Base-by-base conservation (phyloP, 2,797 vertebrate genomes). In the Cirrhinus molitorella region DNA sequence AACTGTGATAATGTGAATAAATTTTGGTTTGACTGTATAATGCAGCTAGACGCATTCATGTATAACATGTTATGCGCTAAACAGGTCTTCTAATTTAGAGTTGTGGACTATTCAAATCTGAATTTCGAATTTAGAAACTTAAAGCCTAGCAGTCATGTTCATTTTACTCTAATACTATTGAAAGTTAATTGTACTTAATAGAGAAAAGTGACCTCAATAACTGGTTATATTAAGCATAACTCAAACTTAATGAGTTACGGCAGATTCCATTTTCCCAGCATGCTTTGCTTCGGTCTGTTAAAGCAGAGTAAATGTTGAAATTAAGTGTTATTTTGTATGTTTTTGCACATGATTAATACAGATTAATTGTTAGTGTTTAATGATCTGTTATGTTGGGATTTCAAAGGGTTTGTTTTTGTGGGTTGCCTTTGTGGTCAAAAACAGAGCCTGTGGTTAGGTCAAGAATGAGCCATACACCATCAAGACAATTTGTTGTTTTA, bases 331-430 rank as follows among this genome's bases (percentile, higher is more conserved):
- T 14, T 59, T 28, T 61, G 23, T 28, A 13, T 61, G 23, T 16
- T 61, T 28, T 25, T 61, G 57, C 23, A 28, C 23, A 61, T 14
- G 57, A 59, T 59, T 59, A 13, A 25, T 59, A 25, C 12, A 14
- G 57, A n/a, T n/a, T n/a, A n/a, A n/a, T n/a, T n/a, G n/a, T 28
- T 28, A 61, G 57, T 61, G 57, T 25, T 61, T 61, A 61, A 28
- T 61, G 57, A 61, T 61, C 23, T 61, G n/a, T 57, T 57, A 57
- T 57, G 11, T 57, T 57, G 51, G 51, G 51, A 55, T 55, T 55
- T 53, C 3, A 55, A n/a, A n/a, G 53, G 9, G 53, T 55, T n/a
- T 55, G 21, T 55, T 55, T 55, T n/a, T 55, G 21, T 57, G 57
- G 13, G 23, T 61, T 61, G 16, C 57, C 13, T 16, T 28, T 59